Conservation (phyloP, 1,140 invertebrate genomes). For the Drosophila sp. region DNA sequence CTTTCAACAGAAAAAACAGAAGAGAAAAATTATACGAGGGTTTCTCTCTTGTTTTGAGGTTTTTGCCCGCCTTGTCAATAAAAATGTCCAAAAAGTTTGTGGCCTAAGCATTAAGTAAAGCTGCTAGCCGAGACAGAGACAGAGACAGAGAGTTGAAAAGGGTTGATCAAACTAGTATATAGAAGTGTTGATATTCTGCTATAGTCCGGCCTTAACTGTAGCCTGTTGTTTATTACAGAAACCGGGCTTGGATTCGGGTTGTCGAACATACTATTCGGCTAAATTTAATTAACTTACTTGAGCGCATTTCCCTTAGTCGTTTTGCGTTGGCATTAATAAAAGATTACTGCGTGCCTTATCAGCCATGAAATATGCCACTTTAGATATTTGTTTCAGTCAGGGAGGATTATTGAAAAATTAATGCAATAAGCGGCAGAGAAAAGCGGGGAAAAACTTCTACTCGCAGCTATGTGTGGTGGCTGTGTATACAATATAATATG, state of each 20-base stretch:
- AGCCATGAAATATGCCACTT: conserved; percentile 69
- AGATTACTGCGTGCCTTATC: conserved; percentile 67
- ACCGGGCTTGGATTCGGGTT: neutral
- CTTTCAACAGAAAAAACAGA: conserved; percentile 38
- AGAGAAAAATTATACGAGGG: conserved; percentile 51
- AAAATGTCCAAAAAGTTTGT: conserved; percentile 81
- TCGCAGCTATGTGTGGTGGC: neutral
- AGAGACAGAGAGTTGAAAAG: conserved; percentile 55
- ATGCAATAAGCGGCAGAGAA: conserved; percentile 62
- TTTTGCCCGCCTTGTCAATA: conserved; percentile 72
- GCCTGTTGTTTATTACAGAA: conserved; percentile 52
- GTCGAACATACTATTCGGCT: conserved; percentile 18
- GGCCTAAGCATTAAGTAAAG: conserved; percentile 72
- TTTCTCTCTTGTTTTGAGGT: conserved; percentile 51
- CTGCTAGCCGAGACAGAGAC: conserved; percentile 24
- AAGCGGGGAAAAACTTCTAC: conserved; percentile 11
- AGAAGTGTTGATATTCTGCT: conserved; percentile 2
- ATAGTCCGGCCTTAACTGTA: conserved; percentile 1
- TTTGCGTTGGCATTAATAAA: conserved; percentile 72
- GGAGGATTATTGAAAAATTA: conserved; percentile 79
- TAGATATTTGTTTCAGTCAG: conserved; percentile 70
- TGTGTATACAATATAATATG: neutral
- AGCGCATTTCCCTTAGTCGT: conserved; percentile 47
- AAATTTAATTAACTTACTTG: conserved; percentile 83
- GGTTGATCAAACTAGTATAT: conserved; percentile 47